Percentiles rank a stretch among this genome's conserved stretches.
Conservation (phyloP, 2,888 invertebrate genomes). For the Drosophila merina region DNA sequence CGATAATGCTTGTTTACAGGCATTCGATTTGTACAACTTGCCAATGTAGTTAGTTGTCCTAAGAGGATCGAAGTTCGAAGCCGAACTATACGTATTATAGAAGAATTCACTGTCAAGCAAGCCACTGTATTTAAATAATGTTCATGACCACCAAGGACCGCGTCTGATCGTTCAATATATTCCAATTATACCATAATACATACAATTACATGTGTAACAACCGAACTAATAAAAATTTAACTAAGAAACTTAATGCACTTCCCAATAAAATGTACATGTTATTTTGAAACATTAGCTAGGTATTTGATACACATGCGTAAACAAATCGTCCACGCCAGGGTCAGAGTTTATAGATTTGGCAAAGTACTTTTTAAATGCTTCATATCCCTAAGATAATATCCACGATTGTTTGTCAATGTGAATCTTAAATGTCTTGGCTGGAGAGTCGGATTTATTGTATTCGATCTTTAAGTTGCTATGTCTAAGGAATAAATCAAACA, state of each 20-base stretch:
- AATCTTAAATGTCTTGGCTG: slow-evolving; percentile 42
- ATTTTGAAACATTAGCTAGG: slow-evolving; percentile 37
- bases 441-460: slow-evolving; percentile 43
- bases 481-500: slow-evolving; percentile 69
- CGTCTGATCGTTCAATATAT: slow-evolving; percentile 46
- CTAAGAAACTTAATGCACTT: slow-evolving; percentile 36
- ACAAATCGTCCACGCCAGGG: slow-evolving; percentile 39
- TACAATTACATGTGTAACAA: slow-evolving; percentile 21
- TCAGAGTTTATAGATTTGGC: slow-evolving; percentile 30
- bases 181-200: slow-evolving; percentile 33
- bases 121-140: slow-evolving; percentile 31
- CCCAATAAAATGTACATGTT: slow-evolving; percentile 41
- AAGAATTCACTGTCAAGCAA: slow-evolving; percentile 56
- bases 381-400: slow-evolving; percentile 25
- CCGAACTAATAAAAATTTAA: slow-evolving; percentile 40
- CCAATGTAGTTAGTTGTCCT: slow-evolving; percentile 48
- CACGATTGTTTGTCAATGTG: slow-evolving; percentile 33
- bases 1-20: slow-evolving; percentile 15
- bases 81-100: slow-evolving; percentile 55
- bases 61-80: slow-evolving; percentile 1
- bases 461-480: slow-evolving; percentile 61
- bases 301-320: slow-evolving; percentile 31
- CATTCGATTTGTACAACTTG: slow-evolving; percentile 40
- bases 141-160: slow-evolving; percentile 26
- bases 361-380: slow-evolving; percentile 29